A percentile compares a stretch with the other conserved stretches of the same genome.
phyloP scores from a whole-genome alignment of 1,140 invertebrate species.

The Ceratosolen solmsi region DNA sequence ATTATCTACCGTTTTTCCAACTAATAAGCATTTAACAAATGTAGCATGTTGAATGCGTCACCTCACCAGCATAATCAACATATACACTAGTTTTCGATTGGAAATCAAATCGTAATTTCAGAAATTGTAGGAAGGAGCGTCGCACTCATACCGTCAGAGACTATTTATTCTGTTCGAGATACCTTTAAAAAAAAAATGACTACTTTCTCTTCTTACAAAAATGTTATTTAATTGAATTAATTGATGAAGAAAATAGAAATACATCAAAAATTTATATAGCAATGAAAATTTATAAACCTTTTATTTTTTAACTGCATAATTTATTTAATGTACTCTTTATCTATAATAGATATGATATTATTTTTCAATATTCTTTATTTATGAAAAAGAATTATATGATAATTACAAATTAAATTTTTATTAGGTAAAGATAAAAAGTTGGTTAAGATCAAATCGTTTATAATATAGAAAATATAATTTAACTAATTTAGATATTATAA shows the following conservation, averaged over 20 bases:
- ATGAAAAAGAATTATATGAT: constrained; percentile 1
- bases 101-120: no score
- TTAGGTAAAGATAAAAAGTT: background rate
- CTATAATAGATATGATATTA: constrained; percentile 8
- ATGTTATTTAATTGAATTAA: no score
- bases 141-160: no score
- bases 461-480: background rate
- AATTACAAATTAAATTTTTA: background rate
- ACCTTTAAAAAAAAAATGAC: no score
- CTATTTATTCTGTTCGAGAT: no score
- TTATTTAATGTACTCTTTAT: constrained; percentile 1
- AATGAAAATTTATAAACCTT: background rate
- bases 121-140: no score
- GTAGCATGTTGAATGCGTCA: no score
- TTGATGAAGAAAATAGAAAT: background rate
- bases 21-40: no score
- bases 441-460: background rate
- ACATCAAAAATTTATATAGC: background rate
- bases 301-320: background rate
- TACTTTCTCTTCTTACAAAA: no score
- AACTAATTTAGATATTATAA: background rate
- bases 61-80: no score
- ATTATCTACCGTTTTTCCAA: no score
- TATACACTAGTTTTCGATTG: no score
- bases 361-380: constrained; percentile 5